Conservation (phyloP, 2,888 invertebrate species). For the Aelia acuminata region DNA sequence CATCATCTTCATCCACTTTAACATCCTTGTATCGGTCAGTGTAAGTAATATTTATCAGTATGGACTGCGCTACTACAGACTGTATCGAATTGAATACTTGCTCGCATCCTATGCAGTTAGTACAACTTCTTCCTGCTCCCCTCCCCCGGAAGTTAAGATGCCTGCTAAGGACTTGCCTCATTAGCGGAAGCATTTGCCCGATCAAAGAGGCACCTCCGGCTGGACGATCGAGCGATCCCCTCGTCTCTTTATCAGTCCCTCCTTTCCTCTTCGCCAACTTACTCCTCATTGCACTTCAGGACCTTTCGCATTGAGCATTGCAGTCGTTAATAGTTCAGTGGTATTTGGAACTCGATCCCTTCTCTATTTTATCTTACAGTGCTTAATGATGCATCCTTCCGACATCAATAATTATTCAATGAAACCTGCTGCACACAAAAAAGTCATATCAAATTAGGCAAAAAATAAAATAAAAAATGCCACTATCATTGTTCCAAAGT, state of each 20-base stretch:
- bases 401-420: neutral
- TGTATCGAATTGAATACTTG: neutral
- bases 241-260: slow-evolving; percentile 20
- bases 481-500: no score
- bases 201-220: neutral
- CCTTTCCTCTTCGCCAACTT: neutral
- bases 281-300: neutral
- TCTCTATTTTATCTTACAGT: neutral
- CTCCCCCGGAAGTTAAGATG: neutral
- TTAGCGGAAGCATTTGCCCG: neutral
- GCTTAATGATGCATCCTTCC: neutral
- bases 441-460: no score
- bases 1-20: no score
- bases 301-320: neutral
- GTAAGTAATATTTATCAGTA: neutral
- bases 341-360: neutral
- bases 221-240: neutral
- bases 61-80: neutral
- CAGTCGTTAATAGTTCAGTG: neutral
- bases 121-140: no score
- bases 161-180: slow-evolving; percentile 18
- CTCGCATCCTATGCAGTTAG: no score
- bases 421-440: no score
- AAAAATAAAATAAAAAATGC: no score
- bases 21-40: no score